Conservation (phyloP, 1,140 invertebrate species). For the Teleogryllus occipitalis region DNA sequence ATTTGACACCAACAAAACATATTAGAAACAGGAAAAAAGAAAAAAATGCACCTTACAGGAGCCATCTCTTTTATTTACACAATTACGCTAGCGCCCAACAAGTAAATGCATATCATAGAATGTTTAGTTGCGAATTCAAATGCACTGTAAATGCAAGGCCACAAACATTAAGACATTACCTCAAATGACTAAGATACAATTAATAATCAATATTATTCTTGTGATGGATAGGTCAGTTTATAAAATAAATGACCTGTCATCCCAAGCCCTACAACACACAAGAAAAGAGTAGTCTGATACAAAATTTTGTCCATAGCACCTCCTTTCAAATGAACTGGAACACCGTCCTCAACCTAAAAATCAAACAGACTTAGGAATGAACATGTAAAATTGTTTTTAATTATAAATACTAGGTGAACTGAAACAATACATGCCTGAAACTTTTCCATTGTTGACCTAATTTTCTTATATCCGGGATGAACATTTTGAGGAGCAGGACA, state of each 20-base stretch:
- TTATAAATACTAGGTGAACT: too few species aligned
- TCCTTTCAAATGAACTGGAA: slow-evolving; percentile 50
- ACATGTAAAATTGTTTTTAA: too few species aligned
- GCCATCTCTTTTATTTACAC: too few species aligned
- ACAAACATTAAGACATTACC: too few species aligned
- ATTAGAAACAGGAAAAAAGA: too few species aligned
- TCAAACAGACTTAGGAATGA: not conserved
- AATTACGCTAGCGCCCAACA: too few species aligned
- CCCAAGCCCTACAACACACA: slow-evolving; percentile 36
- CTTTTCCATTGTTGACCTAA: not conserved
- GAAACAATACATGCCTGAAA: not conserved
- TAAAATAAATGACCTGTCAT: slow-evolving; percentile 26
- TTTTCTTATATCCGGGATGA: not conserved
- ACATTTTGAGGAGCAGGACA: not conserved
- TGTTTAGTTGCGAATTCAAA: too few species aligned
- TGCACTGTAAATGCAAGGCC: too few species aligned
- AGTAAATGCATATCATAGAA: too few species aligned
- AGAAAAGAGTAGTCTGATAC: slow-evolving; percentile 38
- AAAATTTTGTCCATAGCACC: slow-evolving; percentile 46
- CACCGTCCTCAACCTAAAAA: slow-evolving; percentile 43
- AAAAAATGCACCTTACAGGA: too few species aligned
- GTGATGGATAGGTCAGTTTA: not conserved
- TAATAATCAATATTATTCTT: not conserved
- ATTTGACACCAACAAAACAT: too few species aligned
- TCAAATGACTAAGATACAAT: too few species aligned